Percentiles rank a stretch among this genome's conserved stretches.
Conservation (phyloP, 2,113 vertebrate species). For the Tympanuchus pallidicinctus region DNA sequence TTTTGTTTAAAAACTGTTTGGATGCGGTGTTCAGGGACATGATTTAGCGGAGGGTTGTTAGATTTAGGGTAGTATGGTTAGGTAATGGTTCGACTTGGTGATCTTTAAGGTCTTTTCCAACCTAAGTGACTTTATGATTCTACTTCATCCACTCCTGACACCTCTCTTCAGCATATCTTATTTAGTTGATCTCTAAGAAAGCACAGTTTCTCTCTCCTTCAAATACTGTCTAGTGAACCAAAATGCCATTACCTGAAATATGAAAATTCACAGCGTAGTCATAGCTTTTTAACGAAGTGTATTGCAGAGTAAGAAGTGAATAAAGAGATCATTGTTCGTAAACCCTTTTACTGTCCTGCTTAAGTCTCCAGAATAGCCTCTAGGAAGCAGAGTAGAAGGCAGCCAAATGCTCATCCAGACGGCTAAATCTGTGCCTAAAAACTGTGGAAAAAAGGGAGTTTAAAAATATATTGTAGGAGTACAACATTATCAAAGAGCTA, state of each 20-base stretch:
- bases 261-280: accelerated
- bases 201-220: background rate
- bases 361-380: background rate
- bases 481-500: background rate
- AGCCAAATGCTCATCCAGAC: accelerated
- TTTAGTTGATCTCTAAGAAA: background rate
- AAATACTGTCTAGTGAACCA: background rate
- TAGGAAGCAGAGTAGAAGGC: background rate
- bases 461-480: background rate
- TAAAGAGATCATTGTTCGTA: background rate
- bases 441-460: background rate
- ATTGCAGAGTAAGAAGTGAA: background rate
- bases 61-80: too few relatives aligned
- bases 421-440: background rate
- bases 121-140: background rate
- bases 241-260: background rate
- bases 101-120: too few relatives aligned
- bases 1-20: too few relatives aligned
- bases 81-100: too few relatives aligned
- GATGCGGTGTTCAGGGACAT: too few relatives aligned
- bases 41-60: too few relatives aligned
- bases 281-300: background rate
- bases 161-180: background rate
- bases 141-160: background rate
- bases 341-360: background rate